Conservation (phyloP, 1,140 invertebrate genomes). For the Trichomalopsis sarcophagae region DNA sequence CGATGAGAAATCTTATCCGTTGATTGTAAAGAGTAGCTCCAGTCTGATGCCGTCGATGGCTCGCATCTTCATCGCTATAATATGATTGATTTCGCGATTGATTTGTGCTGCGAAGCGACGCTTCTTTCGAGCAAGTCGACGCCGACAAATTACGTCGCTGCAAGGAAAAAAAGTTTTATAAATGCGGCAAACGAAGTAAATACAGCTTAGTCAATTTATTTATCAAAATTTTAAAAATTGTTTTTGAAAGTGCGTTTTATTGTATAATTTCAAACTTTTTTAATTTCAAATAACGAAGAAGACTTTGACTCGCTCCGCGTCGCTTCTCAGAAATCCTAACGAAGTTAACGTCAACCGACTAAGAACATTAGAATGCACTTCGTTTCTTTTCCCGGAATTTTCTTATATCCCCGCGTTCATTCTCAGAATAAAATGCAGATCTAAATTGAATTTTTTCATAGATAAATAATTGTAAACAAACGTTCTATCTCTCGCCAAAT, state of each 20-base stretch:
- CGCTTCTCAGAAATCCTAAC: not conserved
- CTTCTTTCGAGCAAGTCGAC: conserved; percentile 60
- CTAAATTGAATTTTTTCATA: no score
- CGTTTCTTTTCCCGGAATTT: no score
- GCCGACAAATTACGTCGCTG: conserved; percentile 65
- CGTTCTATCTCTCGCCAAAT: no score
- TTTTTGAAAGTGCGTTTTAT: not conserved
- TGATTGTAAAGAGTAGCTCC: conserved; percentile 54
- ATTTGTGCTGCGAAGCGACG: conserved; percentile 63
- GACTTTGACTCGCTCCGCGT: not conserved
- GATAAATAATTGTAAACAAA: no score
- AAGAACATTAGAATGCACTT: no score
- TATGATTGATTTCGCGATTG: conserved; percentile 66
- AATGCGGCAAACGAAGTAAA: not conserved
- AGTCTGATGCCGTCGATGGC: conserved; percentile 66
- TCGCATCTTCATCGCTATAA: conserved; percentile 66
- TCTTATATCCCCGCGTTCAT: no score
- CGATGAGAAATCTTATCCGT: not conserved
- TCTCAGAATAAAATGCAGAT: no score
- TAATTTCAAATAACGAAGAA: not conserved
- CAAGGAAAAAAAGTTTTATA: conserved; percentile 43
- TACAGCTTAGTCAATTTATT: not conserved
- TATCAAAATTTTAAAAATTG: not conserved
- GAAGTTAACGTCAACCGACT: no score
- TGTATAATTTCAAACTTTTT: not conserved